Evolutionary conservation across 2,113 vertebrate species (phyloP).

Genomic region (Egretta garzetta): DNA sequence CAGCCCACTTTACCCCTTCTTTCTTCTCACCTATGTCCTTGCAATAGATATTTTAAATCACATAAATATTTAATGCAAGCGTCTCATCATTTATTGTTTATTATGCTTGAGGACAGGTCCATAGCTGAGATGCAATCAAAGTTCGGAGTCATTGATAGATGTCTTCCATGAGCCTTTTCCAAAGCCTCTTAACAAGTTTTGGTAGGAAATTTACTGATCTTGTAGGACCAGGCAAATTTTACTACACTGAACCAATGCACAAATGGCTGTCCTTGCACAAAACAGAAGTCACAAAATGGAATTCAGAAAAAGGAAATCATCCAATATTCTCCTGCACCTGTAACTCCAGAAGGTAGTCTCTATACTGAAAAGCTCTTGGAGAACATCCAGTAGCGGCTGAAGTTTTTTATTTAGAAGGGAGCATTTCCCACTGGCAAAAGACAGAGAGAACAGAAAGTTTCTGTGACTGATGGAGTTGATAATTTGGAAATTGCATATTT

Average conservation of each 20-base stretch:
- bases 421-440: background rate
- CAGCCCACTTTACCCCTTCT: background rate
- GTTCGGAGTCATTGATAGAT: background rate
- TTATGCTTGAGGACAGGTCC: background rate
- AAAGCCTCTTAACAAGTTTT: background rate
- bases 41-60: background rate
- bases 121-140: background rate
- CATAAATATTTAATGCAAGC: background rate
- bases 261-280: background rate
- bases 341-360: background rate
- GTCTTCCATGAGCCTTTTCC: background rate
- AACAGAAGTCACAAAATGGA: background rate
- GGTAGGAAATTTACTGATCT: background rate
- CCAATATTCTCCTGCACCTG: background rate
- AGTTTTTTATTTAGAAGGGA: background rate
- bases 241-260: background rate
- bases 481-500: background rate
- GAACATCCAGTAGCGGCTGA: background rate
- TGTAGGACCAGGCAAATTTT: background rate
- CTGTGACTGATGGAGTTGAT: background rate
- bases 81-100: background rate
- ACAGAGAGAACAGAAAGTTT: background rate
- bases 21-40: background rate
- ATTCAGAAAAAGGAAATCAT: background rate
- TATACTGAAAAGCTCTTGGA: background rate